These are phyloP conservation scores for Cheilosia pagana DNA, from an alignment of 2,888 invertebrate species.

Conservation along the genomic window DNA sequence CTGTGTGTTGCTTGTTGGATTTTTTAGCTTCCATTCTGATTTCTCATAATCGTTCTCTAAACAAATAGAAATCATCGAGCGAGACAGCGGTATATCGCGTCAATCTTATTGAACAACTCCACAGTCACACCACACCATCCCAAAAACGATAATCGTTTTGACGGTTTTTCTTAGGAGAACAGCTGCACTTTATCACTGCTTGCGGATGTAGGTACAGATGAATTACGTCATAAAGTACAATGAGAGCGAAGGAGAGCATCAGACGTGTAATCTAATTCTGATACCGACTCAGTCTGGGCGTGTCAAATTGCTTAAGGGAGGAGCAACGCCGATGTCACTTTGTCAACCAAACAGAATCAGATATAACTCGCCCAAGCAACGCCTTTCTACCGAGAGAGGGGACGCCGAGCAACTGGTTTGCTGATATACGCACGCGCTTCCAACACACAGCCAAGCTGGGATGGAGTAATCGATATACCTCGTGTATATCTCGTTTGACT, in stretches of 20 bases:
- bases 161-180: constrained; percentile 59
- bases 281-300: constrained; percentile 33
- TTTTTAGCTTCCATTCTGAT: constrained; percentile 58
- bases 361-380: constrained; percentile 6
- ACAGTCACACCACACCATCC: constrained; percentile 46
- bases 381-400: constrained; percentile 43
- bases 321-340: constrained; percentile 53
- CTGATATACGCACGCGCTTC: constrained; percentile 56
- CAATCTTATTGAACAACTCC: constrained; percentile 49
- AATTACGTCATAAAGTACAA: constrained; percentile 46
- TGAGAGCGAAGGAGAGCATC: constrained; percentile 53
- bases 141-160: constrained; percentile 68
- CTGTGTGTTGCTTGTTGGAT: constrained; percentile 20
- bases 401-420: constrained; percentile 63
- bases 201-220: constrained; percentile 34
- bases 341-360: constrained; percentile 60
- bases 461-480: constrained; percentile 28
- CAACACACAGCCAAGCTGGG: constrained; percentile 28
- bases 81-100: constrained; percentile 64
- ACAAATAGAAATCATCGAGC: constrained; percentile 70
- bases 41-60: constrained; percentile 70
- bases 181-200: constrained; percentile 68
- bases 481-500: constrained; percentile 9
- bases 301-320: constrained; percentile 8
- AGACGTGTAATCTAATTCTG: constrained; percentile 33